Base-by-base conservation (phyloP, 2,888 invertebrate genomes). In the Lasioglossum figueresi region DNA sequence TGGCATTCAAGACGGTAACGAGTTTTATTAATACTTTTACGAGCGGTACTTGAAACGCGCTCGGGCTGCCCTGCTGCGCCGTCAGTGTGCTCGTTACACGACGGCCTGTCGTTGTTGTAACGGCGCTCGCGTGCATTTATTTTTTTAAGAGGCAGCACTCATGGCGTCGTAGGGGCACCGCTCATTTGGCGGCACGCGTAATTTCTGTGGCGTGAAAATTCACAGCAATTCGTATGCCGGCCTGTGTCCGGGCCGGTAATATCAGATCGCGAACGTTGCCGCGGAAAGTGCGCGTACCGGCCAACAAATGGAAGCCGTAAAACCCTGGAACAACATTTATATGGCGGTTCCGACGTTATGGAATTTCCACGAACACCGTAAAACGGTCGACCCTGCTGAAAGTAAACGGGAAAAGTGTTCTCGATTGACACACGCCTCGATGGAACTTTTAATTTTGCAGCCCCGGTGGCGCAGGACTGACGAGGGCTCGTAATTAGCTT, bases 11-110 rank as follows among this genome's bases (percentile, higher is more conserved):
- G 71, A 63, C 45, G 31, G 63, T 82, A 81, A 79, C 82, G 34
- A 80, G 59, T 88, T 89, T 87, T 87, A 89, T 90, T 90, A 85
- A 90, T 87, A 82, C 75, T 85, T 89, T 79, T 71, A 82, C 82
- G 68, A 45, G 45, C 31, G 34, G 52, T 80, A 40, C 66, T 85
- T 84, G 66, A 80, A 84, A 74, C 79, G 43, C 73, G 63, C 74
- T 10, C n/a, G n/a, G 19, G 48, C 63, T 68, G 43, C 43, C 76
- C 14, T 40, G 45, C 45, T 16, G 56, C 73, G 43, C 43, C 76
- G 23, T 40, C 45, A 73, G 77, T 56, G 16, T 27, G 63, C 19
- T 14, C 27, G 63, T 31, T 63, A 63, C 19, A 63, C 63, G 8
- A 19, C n/a, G 56, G 16, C 31, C 27, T 31, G 63, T 63, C 3